A percentile compares a stretch with the other conserved stretches of the same genome.
Evolutionary conservation across 2,888 invertebrate genomes (phyloP).

Genomic region (Eurois occulta): DNA sequence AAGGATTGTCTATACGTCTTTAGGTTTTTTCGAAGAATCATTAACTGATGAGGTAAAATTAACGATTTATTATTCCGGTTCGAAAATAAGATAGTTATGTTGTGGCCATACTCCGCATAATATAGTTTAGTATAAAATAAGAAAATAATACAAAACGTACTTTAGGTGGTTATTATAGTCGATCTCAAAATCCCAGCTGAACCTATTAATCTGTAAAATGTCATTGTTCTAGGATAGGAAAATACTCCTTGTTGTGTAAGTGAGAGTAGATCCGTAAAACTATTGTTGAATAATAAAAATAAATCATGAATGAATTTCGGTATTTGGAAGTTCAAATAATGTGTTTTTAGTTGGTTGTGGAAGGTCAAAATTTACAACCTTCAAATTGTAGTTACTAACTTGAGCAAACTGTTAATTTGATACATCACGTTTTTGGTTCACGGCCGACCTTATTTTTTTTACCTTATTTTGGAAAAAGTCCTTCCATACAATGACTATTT

Average conservation of each 20-base stretch:
- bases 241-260: not conserved
- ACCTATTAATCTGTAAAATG: not conserved
- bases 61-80: not conserved
- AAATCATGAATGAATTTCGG: not conserved
- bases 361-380: constrained; percentile 47
- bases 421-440: constrained; percentile 29
- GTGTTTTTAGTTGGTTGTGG: not conserved
- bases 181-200: not conserved
- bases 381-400: constrained; percentile 22
- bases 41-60: not conserved
- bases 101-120: not conserved
- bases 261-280: too few relatives aligned
- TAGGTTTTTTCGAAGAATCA: not conserved
- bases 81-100: not conserved
- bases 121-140: too few relatives aligned
- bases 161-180: too few relatives aligned
- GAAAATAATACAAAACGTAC: too few relatives aligned
- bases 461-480: constrained; percentile 19
- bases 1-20: not conserved
- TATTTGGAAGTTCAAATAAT: not conserved
- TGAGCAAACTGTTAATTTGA: constrained; percentile 25
- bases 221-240: not conserved
- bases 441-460: not conserved
- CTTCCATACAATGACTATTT: too few relatives aligned
- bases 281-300: not conserved